These are phyloP conservation scores for Forpus xanthops DNA, from an alignment of 2,797 vertebrate genomes.

Conservation along the genomic window DNA sequence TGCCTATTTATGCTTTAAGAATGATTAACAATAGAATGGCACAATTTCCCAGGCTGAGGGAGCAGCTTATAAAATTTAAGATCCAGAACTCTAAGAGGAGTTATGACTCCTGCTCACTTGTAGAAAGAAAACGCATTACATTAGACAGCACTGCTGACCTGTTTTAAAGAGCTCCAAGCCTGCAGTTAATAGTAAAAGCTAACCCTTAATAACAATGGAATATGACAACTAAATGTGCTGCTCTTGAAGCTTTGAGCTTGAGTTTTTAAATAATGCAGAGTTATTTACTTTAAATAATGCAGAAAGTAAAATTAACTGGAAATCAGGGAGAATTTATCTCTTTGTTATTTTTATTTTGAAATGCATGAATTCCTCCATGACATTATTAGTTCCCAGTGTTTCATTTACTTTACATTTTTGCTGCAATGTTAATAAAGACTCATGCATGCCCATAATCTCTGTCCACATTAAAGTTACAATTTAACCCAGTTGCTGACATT, in stretches of 20 bases:
- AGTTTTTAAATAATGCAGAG: not conserved
- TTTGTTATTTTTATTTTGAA: not conserved
- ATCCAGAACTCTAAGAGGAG: conserved; percentile 15
- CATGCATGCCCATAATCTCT: not conserved
- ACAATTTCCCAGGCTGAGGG: not conserved
- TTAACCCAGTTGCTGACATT: not conserved
- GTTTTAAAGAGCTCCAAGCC: not conserved
- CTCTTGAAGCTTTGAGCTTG: not conserved
- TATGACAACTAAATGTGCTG: not conserved
- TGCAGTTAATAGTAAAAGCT: not conserved
- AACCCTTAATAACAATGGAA: not conserved
- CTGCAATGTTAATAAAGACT: not conserved
- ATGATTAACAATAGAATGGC: conserved; percentile 19
- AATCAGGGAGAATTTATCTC: not conserved
- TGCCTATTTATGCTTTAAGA: not conserved
- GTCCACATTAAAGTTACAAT: not conserved
- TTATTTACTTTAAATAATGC: not conserved
- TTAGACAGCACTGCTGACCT: not conserved
- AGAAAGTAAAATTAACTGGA: not conserved
- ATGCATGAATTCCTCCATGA: not conserved
- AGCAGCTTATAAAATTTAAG: conserved; percentile 11
- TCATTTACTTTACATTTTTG: not conserved
- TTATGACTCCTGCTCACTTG: not conserved
- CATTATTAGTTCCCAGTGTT: not conserved
- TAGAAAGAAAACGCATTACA: not conserved